Base-by-base conservation (phyloP, 2,888 invertebrate species). In the Hyppa rectilinea region DNA sequence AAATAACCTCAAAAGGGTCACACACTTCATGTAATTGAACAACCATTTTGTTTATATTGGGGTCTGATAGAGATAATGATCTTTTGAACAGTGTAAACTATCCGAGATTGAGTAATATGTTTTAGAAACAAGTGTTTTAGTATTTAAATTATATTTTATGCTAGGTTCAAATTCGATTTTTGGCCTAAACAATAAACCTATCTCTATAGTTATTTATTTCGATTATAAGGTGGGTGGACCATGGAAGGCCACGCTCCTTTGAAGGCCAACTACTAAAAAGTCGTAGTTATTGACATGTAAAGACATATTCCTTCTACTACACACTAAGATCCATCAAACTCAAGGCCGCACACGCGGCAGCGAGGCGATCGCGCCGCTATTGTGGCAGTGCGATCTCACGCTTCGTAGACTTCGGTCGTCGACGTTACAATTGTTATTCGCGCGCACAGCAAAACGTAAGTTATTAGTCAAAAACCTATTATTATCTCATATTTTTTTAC, bases 21-120 rank as follows among this genome's bases (percentile, higher is more conserved):
- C 90, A 90, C 91, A 89, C 89, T 90, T 87, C 81, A 87, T 76
- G 80, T 92, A 92, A 92, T 94, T 92, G 92, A 91, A 91, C 90
- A 75, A 79, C 75, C 26, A 78, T 85, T 83, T 85, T 82, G 82
- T 85, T 83, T 79, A 79, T 71, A 74, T 74, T 85, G 45, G 77
- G 78, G 84, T 74, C 47, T 66, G 60, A 36, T 53, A 55, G 50
- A 77, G 84, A 83, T 80, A 83, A 75, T 68, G 53, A 85, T 85
- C 78, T 75, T 70, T 75, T 50, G 52, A 61, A 72, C 71, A 75
- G 65, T 68, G 60, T 63, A 49, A 67, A 75, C 31, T 58, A 74
- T 58, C 31, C 2, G 59, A 68, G 67, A 79, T 79, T 85, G 67
- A 75, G 56, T 82, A 55, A 62, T 47, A 50, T 49, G 17, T 50